Conservation (phyloP, 2,797 vertebrate species). For the Silurus lanzhouensis region DNA sequence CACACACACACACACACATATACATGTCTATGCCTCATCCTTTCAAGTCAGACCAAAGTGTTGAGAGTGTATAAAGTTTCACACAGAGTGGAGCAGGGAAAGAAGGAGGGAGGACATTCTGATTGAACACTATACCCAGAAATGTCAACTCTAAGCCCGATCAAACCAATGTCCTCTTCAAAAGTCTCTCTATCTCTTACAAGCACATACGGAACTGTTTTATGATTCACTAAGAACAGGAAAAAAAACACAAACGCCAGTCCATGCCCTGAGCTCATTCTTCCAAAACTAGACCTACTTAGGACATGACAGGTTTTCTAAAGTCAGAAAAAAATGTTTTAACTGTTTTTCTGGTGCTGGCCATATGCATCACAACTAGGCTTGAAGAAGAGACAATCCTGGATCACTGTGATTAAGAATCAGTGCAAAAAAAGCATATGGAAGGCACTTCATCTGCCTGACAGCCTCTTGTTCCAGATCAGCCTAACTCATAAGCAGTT, state of each 20-base stretch:
- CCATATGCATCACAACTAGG: conserved; percentile 7
- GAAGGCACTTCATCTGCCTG: conserved; percentile 59
- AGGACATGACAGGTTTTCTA: not conserved
- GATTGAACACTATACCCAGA: conserved; percentile 41
- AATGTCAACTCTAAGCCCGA: conserved; percentile 32
- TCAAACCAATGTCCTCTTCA: conserved; percentile 45
- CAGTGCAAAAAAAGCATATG: conserved; percentile 51
- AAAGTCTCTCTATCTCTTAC: conserved; percentile 11
- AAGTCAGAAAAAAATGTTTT: not conserved
- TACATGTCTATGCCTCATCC: conserved; percentile 21
- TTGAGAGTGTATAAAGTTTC: conserved; percentile 49
- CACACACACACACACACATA: not conserved
- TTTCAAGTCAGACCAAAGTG: conserved; percentile 42
- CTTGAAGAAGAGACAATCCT: not conserved
- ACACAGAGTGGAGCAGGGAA: conserved; percentile 40
- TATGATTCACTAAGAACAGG: conserved; percentile 13
- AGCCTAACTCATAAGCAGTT: conserved; percentile 58
- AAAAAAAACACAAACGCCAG: conserved; percentile 15
- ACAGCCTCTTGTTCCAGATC: conserved; percentile 40
- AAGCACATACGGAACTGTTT: conserved; percentile 37
- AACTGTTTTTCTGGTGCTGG: not conserved
- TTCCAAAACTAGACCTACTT: not conserved
- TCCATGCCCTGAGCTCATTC: not conserved
- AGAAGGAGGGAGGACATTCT: conserved; percentile 14
- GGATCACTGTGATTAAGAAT: conserved; percentile 21